These are phyloP conservation scores for Heliopora coerulea DNA, from an alignment of 92 coral and sea anemone genomes.

Conservation along the genomic window DNA sequence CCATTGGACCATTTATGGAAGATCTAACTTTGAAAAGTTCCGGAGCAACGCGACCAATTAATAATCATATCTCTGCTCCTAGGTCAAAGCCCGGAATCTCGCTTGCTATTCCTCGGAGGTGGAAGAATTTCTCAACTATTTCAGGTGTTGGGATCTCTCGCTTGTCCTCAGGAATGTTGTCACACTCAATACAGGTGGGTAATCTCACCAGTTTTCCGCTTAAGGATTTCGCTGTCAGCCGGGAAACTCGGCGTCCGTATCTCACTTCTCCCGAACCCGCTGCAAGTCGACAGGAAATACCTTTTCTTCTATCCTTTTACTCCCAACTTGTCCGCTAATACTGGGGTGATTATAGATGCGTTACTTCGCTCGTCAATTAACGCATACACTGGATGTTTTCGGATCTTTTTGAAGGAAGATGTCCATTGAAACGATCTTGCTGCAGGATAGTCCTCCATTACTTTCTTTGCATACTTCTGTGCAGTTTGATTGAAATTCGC, in stretches of 20 bases:
- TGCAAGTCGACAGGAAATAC: conserved; percentile 58
- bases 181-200: conserved; percentile 60
- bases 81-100: conserved; percentile 53
- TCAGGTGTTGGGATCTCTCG: conserved; percentile 62
- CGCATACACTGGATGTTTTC: conserved; percentile 39
- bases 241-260: conserved; percentile 56
- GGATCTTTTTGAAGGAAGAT: conserved; percentile 34
- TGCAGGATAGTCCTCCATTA: conserved; percentile 47
- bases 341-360: conserved; percentile 58
- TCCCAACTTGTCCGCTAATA: conserved; percentile 51
- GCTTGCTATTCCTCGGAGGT: conserved; percentile 34
- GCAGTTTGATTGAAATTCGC: conserved; percentile 42
- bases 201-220: conserved; percentile 33
- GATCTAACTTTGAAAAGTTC: conserved; percentile 38
- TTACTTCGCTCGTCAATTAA: conserved; percentile 57
- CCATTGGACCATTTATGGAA: conserved; percentile 40
- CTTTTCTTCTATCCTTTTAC: conserved; percentile 43
- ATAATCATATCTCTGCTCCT: conserved; percentile 28
- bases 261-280: conserved; percentile 45
- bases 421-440: conserved; percentile 49
- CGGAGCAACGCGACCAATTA: conserved; percentile 51
- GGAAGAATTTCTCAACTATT: conserved; percentile 46
- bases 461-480: conserved; percentile 30
- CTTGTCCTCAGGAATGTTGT: conserved; percentile 56
- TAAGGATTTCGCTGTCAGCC: conserved; percentile 39